These are phyloP conservation scores for Carassius auratus DNA, from an alignment of 2,113 vertebrate species.

Conservation along the genomic window DNA sequence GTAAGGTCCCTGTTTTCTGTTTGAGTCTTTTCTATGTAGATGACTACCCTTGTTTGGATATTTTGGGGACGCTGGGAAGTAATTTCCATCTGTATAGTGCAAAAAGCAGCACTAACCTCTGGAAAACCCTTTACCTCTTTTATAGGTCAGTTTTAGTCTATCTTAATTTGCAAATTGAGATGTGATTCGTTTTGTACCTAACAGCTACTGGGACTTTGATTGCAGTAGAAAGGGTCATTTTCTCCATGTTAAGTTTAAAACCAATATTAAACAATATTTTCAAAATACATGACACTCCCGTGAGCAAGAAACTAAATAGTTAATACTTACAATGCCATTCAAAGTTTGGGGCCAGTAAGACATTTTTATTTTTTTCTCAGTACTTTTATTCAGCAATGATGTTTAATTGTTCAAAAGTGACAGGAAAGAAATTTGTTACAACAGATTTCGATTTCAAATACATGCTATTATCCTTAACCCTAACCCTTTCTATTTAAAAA, in stretches of 20 bases:
- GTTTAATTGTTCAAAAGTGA: background rate
- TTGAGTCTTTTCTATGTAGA: conserved; percentile 8
- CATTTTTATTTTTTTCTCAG: too few species aligned
- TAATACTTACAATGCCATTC: background rate
- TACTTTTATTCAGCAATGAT: background rate
- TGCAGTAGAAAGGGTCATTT: background rate
- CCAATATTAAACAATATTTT: background rate
- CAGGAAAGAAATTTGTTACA: background rate
- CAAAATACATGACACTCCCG: background rate
- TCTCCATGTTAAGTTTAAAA: background rate
- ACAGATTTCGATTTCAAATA: background rate
- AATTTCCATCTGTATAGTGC: background rate
- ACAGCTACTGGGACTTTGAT: background rate
- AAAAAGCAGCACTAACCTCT: background rate
- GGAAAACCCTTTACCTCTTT: background rate
- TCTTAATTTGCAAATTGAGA: background rate
- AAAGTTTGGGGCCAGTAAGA: background rate
- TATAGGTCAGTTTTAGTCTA: background rate
- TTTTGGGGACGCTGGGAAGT: background rate
- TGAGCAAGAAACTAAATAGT: background rate
- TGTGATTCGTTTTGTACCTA: background rate
- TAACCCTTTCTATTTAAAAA: too few species aligned
- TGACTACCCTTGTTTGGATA: background rate
- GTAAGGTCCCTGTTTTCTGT: background rate
- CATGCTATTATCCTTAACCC: too few species aligned